These are phyloP conservation scores for Nomada flava DNA, from an alignment of 2,888 invertebrate genomes.

Conservation along the genomic window DNA sequence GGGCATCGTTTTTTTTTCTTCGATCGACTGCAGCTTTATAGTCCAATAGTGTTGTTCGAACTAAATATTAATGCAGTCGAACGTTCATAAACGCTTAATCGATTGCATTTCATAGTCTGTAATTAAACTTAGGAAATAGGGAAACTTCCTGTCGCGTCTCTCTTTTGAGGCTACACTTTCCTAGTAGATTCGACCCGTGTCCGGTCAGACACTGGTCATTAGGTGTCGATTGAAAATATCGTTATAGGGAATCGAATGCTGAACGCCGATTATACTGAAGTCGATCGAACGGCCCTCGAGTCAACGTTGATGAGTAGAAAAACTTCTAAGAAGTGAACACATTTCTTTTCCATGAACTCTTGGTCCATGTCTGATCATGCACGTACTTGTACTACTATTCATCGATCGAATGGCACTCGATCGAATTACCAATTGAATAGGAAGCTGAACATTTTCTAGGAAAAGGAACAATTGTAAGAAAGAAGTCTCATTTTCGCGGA, in stretches of 20 bases:
- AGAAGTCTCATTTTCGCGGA: constrained; percentile 10
- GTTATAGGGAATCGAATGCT: not conserved
- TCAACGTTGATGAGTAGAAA: constrained; percentile 30
- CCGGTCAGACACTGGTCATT: constrained; percentile 1
- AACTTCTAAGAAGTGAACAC: constrained; percentile 51
- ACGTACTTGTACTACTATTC: constrained; percentile 42
- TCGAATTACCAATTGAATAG: constrained; percentile 17
- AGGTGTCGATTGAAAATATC: not conserved
- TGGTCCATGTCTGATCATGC: constrained; percentile 33
- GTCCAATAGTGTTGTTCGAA: not conserved
- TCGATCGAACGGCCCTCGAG: constrained; percentile 28
- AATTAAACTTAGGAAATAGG: not conserved
- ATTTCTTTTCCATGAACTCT: constrained; percentile 36
- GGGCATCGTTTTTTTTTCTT: constrained; percentile 18
- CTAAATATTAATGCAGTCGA: not conserved
- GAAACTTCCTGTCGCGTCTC: not conserved
- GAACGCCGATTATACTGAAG: not conserved
- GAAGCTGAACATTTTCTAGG: constrained; percentile 11
- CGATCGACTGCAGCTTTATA: constrained; percentile 16
- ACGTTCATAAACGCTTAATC: constrained; percentile 1
- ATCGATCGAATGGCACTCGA: constrained; percentile 15
- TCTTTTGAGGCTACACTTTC: not conserved
- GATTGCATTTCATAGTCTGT: not conserved
- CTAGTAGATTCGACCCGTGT: not conserved
- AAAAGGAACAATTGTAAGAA: not conserved